Evolutionary conservation across 2,888 invertebrate species (phyloP).

Genomic region (Gari tellinella): DNA sequence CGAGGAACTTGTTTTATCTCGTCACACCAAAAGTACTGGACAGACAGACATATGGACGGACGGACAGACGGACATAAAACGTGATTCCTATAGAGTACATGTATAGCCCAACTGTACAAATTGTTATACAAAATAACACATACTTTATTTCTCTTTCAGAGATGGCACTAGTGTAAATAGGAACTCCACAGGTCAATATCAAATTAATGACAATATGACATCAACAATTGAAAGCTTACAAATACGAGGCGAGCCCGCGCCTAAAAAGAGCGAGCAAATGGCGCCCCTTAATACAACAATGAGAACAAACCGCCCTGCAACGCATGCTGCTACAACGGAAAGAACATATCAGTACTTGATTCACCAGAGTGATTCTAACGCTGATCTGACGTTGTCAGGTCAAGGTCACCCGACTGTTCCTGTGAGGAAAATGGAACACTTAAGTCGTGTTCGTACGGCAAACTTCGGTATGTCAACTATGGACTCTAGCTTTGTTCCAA

Average conservation of each 20-base stretch:
- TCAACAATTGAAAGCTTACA: constrained; percentile 53
- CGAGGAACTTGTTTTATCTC: no score
- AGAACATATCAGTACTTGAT: constrained; percentile 62
- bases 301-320: constrained; percentile 41
- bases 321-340: constrained; percentile 45
- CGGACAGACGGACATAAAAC: no score
- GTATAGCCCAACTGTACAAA: no score
- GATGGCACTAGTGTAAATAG: no score
- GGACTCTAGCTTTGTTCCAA: constrained; percentile 58
- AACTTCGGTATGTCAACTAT: constrained; percentile 70
- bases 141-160: no score
- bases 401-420: constrained; percentile 53
- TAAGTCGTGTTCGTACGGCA: constrained; percentile 60
- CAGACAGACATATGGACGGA: no score
- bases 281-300: constrained; percentile 45
- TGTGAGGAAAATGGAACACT: constrained; percentile 59
- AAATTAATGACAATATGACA: constrained; percentile 17
- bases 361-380: constrained; percentile 33
- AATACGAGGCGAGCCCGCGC: constrained; percentile 64
- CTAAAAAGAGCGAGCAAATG: constrained; percentile 37
- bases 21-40: no score
- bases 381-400: constrained; percentile 34
- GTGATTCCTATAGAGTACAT: no score
- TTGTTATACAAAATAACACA: no score
- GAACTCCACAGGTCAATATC: background rate